Conservation (phyloP, 2,888 invertebrate species). For the Cantharis lateralis region DNA sequence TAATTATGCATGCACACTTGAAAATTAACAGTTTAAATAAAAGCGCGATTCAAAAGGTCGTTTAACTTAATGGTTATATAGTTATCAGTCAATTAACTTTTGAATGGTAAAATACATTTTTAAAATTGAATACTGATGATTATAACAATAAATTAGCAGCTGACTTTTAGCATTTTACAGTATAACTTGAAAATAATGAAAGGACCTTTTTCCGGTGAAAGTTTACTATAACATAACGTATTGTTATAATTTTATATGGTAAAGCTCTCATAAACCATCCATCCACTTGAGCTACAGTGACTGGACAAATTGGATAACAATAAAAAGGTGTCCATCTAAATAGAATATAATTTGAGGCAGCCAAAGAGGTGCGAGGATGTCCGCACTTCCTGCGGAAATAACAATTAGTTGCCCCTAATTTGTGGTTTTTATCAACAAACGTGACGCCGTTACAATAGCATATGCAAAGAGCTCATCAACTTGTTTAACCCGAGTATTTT, state of each 20-base stretch:
- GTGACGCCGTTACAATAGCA: constrained; percentile 27
- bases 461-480: constrained; percentile 29
- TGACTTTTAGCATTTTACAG: constrained; percentile 25
- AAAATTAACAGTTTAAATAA: not conserved
- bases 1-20: not conserved
- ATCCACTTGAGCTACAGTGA: constrained; percentile 38
- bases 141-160: constrained; percentile 19
- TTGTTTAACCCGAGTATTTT: constrained; percentile 20
- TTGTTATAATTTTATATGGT: constrained; percentile 1
- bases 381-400: constrained; percentile 45
- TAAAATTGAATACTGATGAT: not conserved
- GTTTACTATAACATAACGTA: constrained; percentile 20
- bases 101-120: constrained; percentile 2
- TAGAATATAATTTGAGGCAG: constrained; percentile 49
- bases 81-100: constrained; percentile 15
- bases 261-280: constrained; percentile 1
- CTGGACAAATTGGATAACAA: constrained; percentile 44
- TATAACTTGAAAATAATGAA: constrained; percentile 29
- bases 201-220: constrained; percentile 29
- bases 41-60: not conserved
- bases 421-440: constrained; percentile 35
- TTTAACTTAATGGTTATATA: not conserved
- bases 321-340: constrained; percentile 48
- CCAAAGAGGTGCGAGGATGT: constrained; percentile 45
- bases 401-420: constrained; percentile 46